Base-by-base conservation (phyloP, 2,113 vertebrate genomes). In the Cromileptes altivelis region DNA sequence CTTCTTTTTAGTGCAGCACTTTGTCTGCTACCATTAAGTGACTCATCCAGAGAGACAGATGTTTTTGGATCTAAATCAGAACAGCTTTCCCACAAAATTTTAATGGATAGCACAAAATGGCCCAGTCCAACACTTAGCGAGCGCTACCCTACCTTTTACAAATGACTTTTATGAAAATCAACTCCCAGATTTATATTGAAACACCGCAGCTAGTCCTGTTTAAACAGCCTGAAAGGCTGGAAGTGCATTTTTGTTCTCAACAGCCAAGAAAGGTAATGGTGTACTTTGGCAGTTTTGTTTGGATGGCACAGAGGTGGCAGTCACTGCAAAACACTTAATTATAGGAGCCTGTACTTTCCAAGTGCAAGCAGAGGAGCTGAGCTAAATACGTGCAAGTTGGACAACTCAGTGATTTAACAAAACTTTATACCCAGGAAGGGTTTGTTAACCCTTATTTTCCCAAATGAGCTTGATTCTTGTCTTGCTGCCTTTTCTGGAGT, bases 11-110 rank as follows among this genome's bases (percentile, higher is more conserved):
- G 50, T 80, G 74, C 47, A 73, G 42, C 25, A 45, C 56, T 88
- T 27, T 10, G 47, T 70, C 50, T 72, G 61, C 73, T 25, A 30
- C 77, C n/a, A 79, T 78, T 80, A 85, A 67, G 52, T 78, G 77
- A 85, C 58, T 84, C 52, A 77, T 77, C 30, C 56, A 63, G 18
- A 57, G 74, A 80, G 47, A 77, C 49, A 76, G 49, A 69, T 83
- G 81, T 65, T 89, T 89, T 86, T 57, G 45, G 50, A 70, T 57
- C 25, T 67, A 72, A 87, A 77, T 79, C 62, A 81, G 64, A 71
- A 58, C 9, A 40, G 19, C 12, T 27, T 7, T 79, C 63, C 58
- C 57, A 73, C 83, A 73, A 61, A 78, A 53, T 47, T 78, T 49
- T 82, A 82, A 87, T 87, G 65, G 78, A 73, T 17, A 17, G 19